Evolutionary conservation across 1,140 invertebrate species (phyloP), one percentile per base, ranked within the genome.

Genomic region (Drosophila varians): DNA sequence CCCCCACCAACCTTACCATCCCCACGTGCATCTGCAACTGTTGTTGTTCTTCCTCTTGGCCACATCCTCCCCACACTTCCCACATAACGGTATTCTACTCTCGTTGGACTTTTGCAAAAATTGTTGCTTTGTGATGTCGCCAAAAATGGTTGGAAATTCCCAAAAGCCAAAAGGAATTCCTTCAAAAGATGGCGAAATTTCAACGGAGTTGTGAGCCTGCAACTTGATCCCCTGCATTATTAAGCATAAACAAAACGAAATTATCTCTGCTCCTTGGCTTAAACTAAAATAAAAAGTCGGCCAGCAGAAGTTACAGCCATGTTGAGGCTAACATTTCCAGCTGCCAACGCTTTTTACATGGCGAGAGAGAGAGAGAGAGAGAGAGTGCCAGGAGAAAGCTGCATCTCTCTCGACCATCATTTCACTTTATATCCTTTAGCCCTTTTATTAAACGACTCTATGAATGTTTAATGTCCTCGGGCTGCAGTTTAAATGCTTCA

Each of bases 11-110:
- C 43, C 28, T 11, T 3, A 11, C 7, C 16, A 4, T n/a, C 9
- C 9, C 36, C 60, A 64, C 52, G 48, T 70, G 43, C 70, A 55
- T 47, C 72, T 80, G 77, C 64, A 77, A 57, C 77, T 76, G 75
- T 75, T 77, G 74, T 78, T 74, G 64, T 74, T 78, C 46, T 51
- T 51, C 18, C 36, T 31, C 58, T 43, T 73, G 28, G 9, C 31
- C n/a, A 3, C 31, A 11, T 11, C 36, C 31, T 56, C 47, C 18
- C 14, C 25, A 38, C 49, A 51, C 36, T 12, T 48, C 18, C 40
- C 56, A 23, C 42, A 16, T 3, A 47, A 62, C 25, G 55, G 21
- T 28, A 64, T 64, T 61, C 57, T 26, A 25, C 55, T 64, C 40
- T n/a, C 23, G 14, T 25, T 64, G 60, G 54, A 18, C 42, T 43